Base-by-base conservation (phyloP, 2,113 vertebrate species). In the Callipepla californica region DNA sequence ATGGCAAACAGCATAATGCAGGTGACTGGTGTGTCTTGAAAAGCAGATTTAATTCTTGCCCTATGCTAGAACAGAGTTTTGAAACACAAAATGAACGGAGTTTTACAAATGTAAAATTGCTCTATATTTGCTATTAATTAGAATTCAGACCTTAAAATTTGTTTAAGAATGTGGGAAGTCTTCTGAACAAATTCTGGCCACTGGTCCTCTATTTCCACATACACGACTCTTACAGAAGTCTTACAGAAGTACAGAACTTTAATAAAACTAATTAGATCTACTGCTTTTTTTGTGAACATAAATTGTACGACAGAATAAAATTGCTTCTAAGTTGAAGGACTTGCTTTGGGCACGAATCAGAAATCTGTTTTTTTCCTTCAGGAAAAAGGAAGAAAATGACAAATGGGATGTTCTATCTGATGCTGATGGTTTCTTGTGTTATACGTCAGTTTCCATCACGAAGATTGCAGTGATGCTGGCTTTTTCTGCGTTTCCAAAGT, bases 401-500 rank as follows among this genome's bases (percentile, higher is more conserved):
- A 70, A 47, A 48, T n/a, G 34, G 38, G 57, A 48, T 8, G 20
- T 55, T 59, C 13, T 11, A 79, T n/a, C 28, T 72, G 34, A 28
- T 80, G 47, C 51, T 2, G 3, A 30, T 16, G 20, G 9, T 89
- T 72, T 93, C 28, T 88, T 68, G 79, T 89, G 51, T 57, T 92
- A 87, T 69, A 97, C 95, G 95, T 98, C 97, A 96, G 97, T 98
- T 95, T 98, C 98, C 59, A 97, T 98, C 67, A 97, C 96, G 14
- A 98, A 98, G 57, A 97, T 97, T n/a, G 98, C 97, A 2, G 97
- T 97, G 77, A 92, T 96, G 78, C 87, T 98, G 82, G 94, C 97
- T 67, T 97, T 98, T 92, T 95, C 74, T 26, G 96, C 47, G 96
- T 98, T 97, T 90, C 96, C 13, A 91, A 97, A 97, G 50, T 93